A percentile compares a stretch with the other conserved stretches of the same genome.
phyloP scores from a whole-genome alignment of 2,888 invertebrate genomes.

The Quadriops clusia region DNA sequence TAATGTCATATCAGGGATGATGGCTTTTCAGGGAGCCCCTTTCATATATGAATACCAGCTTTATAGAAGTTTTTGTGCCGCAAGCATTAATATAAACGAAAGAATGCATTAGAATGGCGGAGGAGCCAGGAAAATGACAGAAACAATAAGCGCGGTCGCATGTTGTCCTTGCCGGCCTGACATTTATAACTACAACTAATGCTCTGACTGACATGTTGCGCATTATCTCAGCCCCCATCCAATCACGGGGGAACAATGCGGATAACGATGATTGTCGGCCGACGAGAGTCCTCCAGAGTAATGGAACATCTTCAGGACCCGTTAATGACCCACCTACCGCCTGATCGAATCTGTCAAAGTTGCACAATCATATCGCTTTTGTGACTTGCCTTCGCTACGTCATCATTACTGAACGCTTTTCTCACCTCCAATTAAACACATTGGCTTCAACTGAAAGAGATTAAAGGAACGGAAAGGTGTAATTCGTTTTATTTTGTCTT shows the following conservation, averaged over 20 bases:
- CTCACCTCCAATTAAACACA: too few relatives aligned
- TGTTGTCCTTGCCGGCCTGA: constrained; percentile 24
- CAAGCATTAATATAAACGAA: constrained; percentile 25
- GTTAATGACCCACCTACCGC: constrained; percentile 31
- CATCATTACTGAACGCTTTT: too few relatives aligned
- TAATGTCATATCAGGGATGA: constrained; percentile 26
- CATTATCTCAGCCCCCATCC: constrained; percentile 27
- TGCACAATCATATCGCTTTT: constrained; percentile 27
- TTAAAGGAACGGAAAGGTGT: too few relatives aligned
- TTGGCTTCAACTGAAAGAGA: too few relatives aligned
- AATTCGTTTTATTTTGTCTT: too few relatives aligned
- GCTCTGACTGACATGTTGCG: constrained; percentile 30
- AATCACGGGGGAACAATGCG: constrained; percentile 33
- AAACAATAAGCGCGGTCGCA: constrained; percentile 31
- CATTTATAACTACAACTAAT: constrained; percentile 34
- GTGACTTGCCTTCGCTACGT: constrained; percentile 19
- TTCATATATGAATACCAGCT: constrained; percentile 17
- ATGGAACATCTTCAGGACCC: constrained; percentile 34
- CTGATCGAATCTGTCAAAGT: constrained; percentile 22
- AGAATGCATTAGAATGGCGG: constrained; percentile 23
- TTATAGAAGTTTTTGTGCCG: constrained; percentile 20
- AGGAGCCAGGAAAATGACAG: constrained; percentile 23
- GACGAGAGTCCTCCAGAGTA: constrained; percentile 30
- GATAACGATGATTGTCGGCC: constrained; percentile 37
- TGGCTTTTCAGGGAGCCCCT: constrained; percentile 21